These are phyloP conservation scores for Macquaria australasica DNA, from an alignment of 2,113 vertebrate genomes.

Conservation along the genomic window DNA sequence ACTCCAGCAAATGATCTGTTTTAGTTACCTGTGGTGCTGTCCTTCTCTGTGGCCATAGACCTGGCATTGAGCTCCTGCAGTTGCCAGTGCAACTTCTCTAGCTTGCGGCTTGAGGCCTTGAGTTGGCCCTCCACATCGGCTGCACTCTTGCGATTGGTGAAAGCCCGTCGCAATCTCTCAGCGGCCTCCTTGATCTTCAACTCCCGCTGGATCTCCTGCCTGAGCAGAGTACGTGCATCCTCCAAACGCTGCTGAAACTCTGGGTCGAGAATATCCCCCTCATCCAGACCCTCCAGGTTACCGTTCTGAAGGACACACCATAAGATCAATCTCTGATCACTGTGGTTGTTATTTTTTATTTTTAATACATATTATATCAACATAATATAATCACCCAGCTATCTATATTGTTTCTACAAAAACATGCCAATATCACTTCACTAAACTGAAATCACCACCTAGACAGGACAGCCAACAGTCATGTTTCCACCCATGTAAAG, in stretches of 20 bases:
- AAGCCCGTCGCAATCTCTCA: conserved; percentile 79
- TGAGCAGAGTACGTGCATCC: conserved; percentile 75
- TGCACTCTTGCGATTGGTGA: conserved; percentile 81
- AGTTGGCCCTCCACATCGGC: conserved; percentile 84
- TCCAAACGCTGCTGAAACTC: conserved; percentile 85
- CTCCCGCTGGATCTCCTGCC: conserved; percentile 86
- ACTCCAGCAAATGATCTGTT: neutral
- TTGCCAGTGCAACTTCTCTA: conserved; percentile 82
- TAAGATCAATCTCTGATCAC: neutral
- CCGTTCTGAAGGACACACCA: conserved; percentile 59
- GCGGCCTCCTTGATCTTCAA: conserved; percentile 87
- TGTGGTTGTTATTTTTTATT: neutral
- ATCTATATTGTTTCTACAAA: neutral
- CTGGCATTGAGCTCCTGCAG: conserved; percentile 86
- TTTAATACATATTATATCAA: neutral
- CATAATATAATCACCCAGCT: neutral
- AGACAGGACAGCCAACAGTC: neutral
- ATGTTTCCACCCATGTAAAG: neutral
- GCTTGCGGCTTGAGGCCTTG: conserved; percentile 80
- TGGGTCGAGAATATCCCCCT: conserved; percentile 84
- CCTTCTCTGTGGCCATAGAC: conserved; percentile 80
- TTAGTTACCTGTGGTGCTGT: conserved; percentile 63
- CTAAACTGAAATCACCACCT: neutral
- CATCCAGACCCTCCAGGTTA: conserved; percentile 67
- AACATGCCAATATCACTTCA: neutral